Evolutionary conservation across 2,113 vertebrate genomes (phyloP).

Genomic region (Recurvirostra avosetta): DNA sequence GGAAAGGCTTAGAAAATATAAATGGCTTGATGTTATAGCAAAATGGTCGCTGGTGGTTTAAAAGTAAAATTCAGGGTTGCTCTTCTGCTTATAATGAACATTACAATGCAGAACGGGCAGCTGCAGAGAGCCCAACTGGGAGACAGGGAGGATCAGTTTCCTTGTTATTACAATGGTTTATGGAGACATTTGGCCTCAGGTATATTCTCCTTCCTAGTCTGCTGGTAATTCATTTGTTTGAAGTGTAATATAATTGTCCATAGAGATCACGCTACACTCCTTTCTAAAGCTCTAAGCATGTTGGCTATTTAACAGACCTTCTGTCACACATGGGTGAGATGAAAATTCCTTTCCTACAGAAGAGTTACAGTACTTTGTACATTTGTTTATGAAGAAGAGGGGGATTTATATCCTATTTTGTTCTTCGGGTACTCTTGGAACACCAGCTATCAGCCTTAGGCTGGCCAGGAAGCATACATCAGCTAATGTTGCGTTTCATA

Average conservation of each 20-base stretch:
- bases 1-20: constrained; percentile 13
- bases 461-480: background rate
- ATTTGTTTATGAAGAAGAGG: background rate
- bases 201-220: background rate
- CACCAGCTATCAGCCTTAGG: background rate
- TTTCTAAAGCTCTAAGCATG: background rate
- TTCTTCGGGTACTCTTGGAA: background rate
- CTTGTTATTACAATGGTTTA: background rate
- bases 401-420: constrained; percentile 11
- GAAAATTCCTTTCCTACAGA: background rate
- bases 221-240: background rate
- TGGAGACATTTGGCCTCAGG: constrained; percentile 10
- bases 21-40: background rate
- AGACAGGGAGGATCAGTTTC: background rate
- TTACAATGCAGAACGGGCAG: background rate
- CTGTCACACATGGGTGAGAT: background rate
- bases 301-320: background rate
- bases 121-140: background rate
- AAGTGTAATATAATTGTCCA: background rate
- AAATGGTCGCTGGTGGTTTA: background rate
- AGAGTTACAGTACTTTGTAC: background rate
- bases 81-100: constrained; percentile 3
- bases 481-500: background rate
- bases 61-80: background rate
- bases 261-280: background rate